Evolutionary conservation across 53 echinoderm and acorn worm species (phyloP), one percentile per base, ranked within the genome.

Genomic region (Stichopus horrens): DNA sequence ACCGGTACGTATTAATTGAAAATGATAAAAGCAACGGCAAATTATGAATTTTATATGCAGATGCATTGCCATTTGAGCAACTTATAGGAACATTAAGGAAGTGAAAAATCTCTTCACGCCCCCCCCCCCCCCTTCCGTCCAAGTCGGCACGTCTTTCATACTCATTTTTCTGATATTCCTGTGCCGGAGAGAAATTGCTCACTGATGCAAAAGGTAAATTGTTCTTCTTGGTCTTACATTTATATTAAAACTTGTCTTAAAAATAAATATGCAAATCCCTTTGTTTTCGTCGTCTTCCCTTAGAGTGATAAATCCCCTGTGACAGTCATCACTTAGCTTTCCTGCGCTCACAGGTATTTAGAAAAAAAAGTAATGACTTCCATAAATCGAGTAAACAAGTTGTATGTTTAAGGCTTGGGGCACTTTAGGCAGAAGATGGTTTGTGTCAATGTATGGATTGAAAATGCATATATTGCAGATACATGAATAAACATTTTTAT

Each of bases 11-110:
- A 80, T 80, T 80, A 80, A 80, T 80, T 80, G 80, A 80, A 80
- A 57, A 80, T 22, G 56, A 56, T 58, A 58, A 80, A 80, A 80
- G 57, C 80, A 58, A 80, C 58, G 80, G 20, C 55, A 68, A 80
- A 80, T 56, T 80, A 80, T 80, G 80, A 80, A 80, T 80, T 37
- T 57, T 57, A 80, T 80, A 80, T 80, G 80, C 80, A 80, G 79
- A 80, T 80, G 80, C 57, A 20, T 80, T 8, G n/a, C 18, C n/a
- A 78, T 54, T 37, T 63, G 19, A 16, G 71, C 71, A 68, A 14
- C 23, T 75, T 80, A 53, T 18, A 51, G 53, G 80, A 55, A 58
- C 21, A 80, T 80, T 75, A 37, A 75, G 75, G 10, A 10, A 11
- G 37, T 11, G 8, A 59, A 9, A 59, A 59, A 11, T 59, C 59